phyloP scores from a whole-genome alignment of 2,888 invertebrate species.

The Campoplex nolae region DNA sequence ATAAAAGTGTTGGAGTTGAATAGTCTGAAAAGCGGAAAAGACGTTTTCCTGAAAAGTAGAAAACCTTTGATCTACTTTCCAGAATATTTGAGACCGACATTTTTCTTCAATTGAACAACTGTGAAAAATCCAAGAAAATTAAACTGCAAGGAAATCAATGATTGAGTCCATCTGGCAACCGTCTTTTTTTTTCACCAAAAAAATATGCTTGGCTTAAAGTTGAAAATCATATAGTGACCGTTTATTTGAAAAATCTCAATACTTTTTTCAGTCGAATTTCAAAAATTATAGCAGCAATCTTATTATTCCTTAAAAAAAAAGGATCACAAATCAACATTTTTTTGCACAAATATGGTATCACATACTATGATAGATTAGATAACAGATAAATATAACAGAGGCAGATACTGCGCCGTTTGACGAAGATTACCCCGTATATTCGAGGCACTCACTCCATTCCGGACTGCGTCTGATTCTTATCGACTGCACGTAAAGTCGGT shows the following conservation, averaged over 20 bases:
- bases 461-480: conserved; percentile 4
- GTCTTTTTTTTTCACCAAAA: no score
- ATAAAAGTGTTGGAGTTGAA: no score
- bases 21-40: no score
- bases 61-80: no score
- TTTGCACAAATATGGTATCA: not conserved
- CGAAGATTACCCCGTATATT: not conserved
- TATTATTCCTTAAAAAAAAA: not conserved
- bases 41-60: not conserved
- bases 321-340: not conserved
- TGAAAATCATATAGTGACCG: not conserved
- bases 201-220: no score
- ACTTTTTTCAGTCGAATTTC: not conserved
- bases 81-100: not conserved
- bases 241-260: not conserved
- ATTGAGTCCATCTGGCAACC: no score
- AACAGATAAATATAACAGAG: not conserved
- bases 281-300: not conserved
- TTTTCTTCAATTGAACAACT: not conserved
- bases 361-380: not conserved
- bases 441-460: not conserved
- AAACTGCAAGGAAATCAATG: not conserved
- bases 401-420: not conserved
- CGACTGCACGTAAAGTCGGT: not conserved
- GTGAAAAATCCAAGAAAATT: not conserved